Conservation (phyloP, 1,140 invertebrate genomes). For the Procambarus virginalis region DNA sequence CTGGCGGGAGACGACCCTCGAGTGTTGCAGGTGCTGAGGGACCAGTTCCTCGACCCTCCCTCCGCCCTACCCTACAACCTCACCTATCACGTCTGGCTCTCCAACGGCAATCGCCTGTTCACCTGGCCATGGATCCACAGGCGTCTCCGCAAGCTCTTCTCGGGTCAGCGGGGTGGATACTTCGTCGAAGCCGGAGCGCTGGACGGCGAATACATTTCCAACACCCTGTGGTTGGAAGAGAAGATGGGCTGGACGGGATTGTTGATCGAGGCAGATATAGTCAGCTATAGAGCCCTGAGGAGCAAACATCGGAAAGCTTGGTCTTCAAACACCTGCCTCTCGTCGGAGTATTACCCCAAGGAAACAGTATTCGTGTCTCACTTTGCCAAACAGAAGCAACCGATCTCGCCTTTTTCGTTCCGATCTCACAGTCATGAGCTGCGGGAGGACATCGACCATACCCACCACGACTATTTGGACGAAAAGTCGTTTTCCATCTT, state of each 20-base stretch:
- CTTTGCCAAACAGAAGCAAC: background rate
- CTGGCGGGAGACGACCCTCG: background rate
- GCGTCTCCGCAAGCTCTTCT: background rate
- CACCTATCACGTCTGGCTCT: background rate
- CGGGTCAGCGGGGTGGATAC: constrained; percentile 65
- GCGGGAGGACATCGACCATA: background rate
- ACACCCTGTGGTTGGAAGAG: constrained; percentile 71
- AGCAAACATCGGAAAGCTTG: constrained; percentile 71
- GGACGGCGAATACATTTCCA: constrained; percentile 71
- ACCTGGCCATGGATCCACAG: constrained; percentile 14
- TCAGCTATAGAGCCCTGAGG: constrained; percentile 61
- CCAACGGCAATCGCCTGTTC: background rate
- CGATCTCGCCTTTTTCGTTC: background rate
- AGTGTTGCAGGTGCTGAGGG: background rate
- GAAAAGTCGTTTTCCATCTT: background rate
- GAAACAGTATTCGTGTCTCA: constrained; percentile 10
- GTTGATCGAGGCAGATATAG: constrained; percentile 71
- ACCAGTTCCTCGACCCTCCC: constrained; percentile 2
- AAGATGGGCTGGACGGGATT: constrained; percentile 72
- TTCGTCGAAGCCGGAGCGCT: constrained; percentile 69
- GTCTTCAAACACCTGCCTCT: constrained; percentile 70
- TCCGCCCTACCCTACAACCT: constrained; percentile 1
- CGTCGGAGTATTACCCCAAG: background rate
- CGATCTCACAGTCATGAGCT: constrained; percentile 11
- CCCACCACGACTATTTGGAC: background rate